Conservation (phyloP, 2,797 vertebrate genomes). For the Spheniscus humboldti region DNA sequence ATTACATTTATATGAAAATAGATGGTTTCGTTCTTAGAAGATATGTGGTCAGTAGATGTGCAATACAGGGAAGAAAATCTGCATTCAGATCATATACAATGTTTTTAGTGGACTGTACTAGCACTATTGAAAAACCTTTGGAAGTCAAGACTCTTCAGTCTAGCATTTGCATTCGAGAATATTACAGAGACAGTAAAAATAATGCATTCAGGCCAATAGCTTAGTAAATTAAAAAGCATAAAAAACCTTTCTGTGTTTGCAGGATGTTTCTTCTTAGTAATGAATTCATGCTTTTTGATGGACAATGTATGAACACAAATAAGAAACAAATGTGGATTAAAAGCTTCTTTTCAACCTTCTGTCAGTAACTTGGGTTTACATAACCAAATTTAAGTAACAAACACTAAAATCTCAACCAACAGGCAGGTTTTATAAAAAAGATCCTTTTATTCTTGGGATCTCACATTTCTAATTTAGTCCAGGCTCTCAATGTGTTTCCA, state of each 20-base stretch:
- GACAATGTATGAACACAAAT: background rate
- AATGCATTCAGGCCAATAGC: background rate
- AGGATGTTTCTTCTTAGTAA: background rate
- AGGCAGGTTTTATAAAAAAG: background rate
- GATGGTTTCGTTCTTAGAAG: background rate
- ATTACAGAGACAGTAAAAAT: background rate
- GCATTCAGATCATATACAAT: too few species aligned
- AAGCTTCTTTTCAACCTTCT: background rate
- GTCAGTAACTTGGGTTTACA: background rate
- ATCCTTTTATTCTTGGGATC: background rate
- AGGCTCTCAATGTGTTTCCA: background rate
- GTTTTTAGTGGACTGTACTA: background rate
- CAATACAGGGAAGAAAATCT: background rate
- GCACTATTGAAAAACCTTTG: background rate
- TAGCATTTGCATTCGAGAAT: background rate
- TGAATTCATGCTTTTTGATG: fast-evolving
- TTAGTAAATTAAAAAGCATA: background rate
- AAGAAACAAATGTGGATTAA: background rate
- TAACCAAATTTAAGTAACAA: background rate
- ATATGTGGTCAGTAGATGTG: background rate
- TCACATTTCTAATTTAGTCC: background rate
- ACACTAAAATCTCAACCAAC: background rate
- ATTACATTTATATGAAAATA: background rate
- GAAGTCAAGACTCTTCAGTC: background rate
- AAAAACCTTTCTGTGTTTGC: background rate